These are phyloP conservation scores for Hippasteria phrygiana DNA, from an alignment of 53 echinoderm and acorn worm genomes.

Conservation along the genomic window DNA sequence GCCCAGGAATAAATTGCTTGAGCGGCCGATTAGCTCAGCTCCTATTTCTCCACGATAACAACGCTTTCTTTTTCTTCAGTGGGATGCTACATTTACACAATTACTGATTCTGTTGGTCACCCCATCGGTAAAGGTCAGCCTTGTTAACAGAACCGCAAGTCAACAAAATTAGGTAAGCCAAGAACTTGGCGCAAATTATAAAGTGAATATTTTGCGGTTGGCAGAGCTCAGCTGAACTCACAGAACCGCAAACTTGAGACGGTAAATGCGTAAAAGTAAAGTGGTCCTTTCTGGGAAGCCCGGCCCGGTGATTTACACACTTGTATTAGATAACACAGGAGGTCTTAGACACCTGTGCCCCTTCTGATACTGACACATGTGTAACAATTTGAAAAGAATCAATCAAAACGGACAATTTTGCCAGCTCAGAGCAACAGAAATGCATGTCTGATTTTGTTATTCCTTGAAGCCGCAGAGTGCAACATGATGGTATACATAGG, in stretches of 20 bases:
- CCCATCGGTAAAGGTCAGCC: not conserved
- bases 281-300: not conserved
- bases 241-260: not conserved
- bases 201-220: not conserved
- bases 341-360: too few relatives aligned
- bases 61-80: not conserved
- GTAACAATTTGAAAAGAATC: not conserved
- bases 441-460: too few relatives aligned
- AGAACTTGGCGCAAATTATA: not conserved
- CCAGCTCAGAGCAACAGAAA: too few relatives aligned
- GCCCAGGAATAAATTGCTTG: not conserved
- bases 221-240: conserved; percentile 5
- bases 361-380: too few relatives aligned
- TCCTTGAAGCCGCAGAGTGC: too few relatives aligned
- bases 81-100: not conserved
- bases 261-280: not conserved
- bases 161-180: too few relatives aligned
- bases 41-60: not conserved
- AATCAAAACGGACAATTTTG: not conserved
- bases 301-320: not conserved
- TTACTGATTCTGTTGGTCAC: not conserved
- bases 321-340: too few relatives aligned
- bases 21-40: not conserved
- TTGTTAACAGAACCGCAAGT: not conserved
- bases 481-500: too few relatives aligned